phyloP scores from a whole-genome alignment of 2,888 invertebrate species.

The Trichacis sp. region DNA sequence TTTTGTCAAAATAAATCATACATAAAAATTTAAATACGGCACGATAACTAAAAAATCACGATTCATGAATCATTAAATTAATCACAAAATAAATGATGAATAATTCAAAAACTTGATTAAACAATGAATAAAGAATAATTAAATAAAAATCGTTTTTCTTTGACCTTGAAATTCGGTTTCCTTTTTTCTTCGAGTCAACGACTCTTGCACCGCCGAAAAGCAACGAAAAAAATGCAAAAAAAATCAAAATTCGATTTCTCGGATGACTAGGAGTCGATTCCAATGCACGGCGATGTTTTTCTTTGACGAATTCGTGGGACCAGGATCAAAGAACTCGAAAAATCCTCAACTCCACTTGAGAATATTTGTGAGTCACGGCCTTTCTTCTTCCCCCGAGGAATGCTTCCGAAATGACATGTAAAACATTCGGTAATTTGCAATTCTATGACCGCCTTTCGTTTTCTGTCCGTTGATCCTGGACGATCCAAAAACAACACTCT shows the following conservation, averaged over 20 bases:
- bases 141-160: no score
- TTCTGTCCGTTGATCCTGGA: slow-evolving; percentile 25
- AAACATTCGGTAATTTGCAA: slow-evolving; percentile 34
- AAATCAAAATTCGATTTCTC: slow-evolving; percentile 1
- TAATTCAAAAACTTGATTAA: no score
- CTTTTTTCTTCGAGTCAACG: no score
- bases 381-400: slow-evolving; percentile 18
- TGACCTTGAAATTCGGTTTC: no score
- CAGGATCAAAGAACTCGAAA: slow-evolving; percentile 37
- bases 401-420: slow-evolving; percentile 34
- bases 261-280: no score
- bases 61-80: no score
- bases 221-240: background rate
- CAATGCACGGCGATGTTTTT: background rate
- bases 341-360: slow-evolving; percentile 28
- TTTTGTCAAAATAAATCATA: no score
- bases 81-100: no score
- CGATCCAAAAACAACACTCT: background rate
- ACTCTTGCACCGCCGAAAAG: no score
- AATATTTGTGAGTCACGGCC: slow-evolving; percentile 30
- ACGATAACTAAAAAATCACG: no score
- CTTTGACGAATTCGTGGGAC: slow-evolving; percentile 5
- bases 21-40: no score
- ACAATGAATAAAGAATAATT: no score
- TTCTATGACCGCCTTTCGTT: slow-evolving; percentile 26